phyloP scores from a whole-genome alignment of 2,113 vertebrate genomes.

The Osmerus mordax region DNA sequence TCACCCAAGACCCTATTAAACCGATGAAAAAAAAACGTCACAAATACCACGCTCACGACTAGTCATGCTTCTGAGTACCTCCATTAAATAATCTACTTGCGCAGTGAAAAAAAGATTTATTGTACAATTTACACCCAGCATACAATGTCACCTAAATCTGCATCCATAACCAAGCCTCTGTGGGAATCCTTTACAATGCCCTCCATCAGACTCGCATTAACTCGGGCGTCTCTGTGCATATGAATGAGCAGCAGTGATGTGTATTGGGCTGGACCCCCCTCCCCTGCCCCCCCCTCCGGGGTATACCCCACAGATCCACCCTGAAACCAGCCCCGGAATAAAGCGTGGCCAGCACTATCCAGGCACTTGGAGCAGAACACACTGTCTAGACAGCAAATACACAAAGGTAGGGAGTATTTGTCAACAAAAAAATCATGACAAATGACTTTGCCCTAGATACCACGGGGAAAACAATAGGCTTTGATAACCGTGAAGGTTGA shows the following conservation, averaged over 20 bases:
- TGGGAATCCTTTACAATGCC: background rate
- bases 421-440: conserved; percentile 64
- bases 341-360: conserved; percentile 28
- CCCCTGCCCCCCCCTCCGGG: background rate
- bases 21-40: no score
- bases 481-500: conserved; percentile 63
- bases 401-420: conserved; percentile 47
- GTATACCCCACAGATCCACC: background rate
- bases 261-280: background rate
- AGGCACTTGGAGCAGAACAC: conserved; percentile 26
- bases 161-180: background rate
- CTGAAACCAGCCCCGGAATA: conserved; percentile 26
- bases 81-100: no score
- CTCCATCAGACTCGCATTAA: background rate
- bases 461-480: conserved; percentile 43
- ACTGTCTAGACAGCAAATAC: conserved; percentile 58
- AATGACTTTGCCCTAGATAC: conserved; percentile 62
- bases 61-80: no score
- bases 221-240: background rate
- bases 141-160: background rate
- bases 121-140: background rate
- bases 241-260: no score
- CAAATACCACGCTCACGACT: no score
- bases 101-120: background rate
- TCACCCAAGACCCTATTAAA: no score